Percentiles rank a stretch among this genome's conserved stretches.
phyloP scores from a whole-genome alignment of 2,888 invertebrate species.

The Pollenia angustigena region DNA sequence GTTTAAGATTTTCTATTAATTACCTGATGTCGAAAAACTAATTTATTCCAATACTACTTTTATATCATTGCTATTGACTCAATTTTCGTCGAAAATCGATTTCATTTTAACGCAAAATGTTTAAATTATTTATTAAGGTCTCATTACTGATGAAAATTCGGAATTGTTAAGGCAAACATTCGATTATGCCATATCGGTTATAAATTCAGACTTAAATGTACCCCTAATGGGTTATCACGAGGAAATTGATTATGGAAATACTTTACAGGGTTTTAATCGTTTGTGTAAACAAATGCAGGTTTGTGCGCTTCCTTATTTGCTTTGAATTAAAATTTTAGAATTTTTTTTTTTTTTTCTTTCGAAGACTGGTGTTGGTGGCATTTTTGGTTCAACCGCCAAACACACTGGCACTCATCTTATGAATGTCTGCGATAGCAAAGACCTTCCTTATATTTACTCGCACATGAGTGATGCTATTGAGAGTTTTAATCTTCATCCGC shows the following conservation, averaged over 20 bases:
- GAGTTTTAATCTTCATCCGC: slow-evolving; percentile 89
- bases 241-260: slow-evolving; percentile 85
- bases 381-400: slow-evolving; percentile 92
- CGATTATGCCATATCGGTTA: slow-evolving; percentile 80
- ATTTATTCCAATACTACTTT: not conserved
- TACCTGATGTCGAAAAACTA: not conserved
- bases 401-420: slow-evolving; percentile 90
- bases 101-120: not conserved
- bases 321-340: not conserved
- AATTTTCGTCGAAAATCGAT: too few relatives aligned
- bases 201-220: slow-evolving; percentile 79
- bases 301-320: slow-evolving; percentile 9
- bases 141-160: slow-evolving; percentile 80
- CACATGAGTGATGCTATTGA: slow-evolving; percentile 88
- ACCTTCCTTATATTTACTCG: slow-evolving; percentile 93
- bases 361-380: slow-evolving; percentile 89
- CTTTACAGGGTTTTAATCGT: slow-evolving; percentile 85
- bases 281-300: slow-evolving; percentile 86
- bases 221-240: slow-evolving; percentile 78
- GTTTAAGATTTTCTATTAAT: not conserved
- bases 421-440: slow-evolving; percentile 91
- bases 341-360: not conserved
- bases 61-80: too few relatives aligned
- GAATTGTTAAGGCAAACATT: slow-evolving; percentile 79
- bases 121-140: slow-evolving; percentile 75